phyloP scores from a whole-genome alignment of 2,888 invertebrate genomes.

The Drosophila yooni region DNA sequence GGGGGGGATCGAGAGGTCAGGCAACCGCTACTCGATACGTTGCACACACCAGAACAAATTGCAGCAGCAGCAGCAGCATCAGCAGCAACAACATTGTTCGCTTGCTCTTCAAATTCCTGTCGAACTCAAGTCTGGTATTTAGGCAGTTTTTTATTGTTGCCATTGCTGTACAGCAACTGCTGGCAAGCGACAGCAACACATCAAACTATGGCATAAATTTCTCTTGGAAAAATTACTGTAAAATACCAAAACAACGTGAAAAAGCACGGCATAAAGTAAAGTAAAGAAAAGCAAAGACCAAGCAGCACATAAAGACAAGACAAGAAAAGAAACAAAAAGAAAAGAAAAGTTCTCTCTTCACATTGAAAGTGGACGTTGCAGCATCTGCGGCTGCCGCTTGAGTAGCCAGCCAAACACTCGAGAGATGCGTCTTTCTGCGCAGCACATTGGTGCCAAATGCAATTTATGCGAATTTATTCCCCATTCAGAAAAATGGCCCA shows the following conservation, averaged over 20 bases:
- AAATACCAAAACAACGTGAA: constrained; percentile 43
- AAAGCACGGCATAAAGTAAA: constrained; percentile 25
- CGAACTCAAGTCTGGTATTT: constrained; percentile 53
- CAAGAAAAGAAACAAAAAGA: constrained; percentile 40
- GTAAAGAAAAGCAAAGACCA: constrained; percentile 27
- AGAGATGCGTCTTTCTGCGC: constrained; percentile 5
- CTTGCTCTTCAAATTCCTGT: constrained; percentile 30
- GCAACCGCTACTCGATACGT: background rate
- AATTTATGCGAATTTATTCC: background rate
- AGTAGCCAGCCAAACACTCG: constrained; percentile 28
- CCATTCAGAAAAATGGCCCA: background rate
- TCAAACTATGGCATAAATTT: constrained; percentile 58
- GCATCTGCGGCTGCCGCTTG: constrained; percentile 45
- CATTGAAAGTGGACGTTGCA: constrained; percentile 53
- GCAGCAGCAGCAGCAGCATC: constrained; percentile 17
- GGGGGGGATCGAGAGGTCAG: constrained; percentile 59
- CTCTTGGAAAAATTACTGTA: constrained; percentile 55
- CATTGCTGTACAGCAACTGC: constrained; percentile 1
- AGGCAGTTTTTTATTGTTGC: constrained; percentile 36
- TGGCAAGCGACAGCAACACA: constrained; percentile 33
- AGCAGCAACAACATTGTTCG: constrained; percentile 7
- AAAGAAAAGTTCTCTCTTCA: constrained; percentile 70
- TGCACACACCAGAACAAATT: constrained; percentile 63
- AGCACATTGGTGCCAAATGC: constrained; percentile 22
- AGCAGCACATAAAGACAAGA: background rate